Conservation (phyloP, 2,113 vertebrate genomes). For the Tichodroma muraria region DNA sequence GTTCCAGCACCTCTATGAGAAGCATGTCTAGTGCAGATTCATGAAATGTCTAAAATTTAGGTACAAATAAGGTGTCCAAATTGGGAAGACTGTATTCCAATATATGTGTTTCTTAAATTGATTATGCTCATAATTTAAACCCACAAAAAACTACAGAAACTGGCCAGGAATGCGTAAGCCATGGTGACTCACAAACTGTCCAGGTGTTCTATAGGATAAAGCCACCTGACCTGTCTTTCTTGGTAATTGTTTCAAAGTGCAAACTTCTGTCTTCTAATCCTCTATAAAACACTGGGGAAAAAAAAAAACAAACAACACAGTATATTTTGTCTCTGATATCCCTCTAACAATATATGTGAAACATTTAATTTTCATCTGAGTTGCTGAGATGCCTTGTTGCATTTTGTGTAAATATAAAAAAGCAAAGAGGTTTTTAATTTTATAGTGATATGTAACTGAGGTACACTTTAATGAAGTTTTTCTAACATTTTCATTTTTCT, state of each 20-base stretch:
- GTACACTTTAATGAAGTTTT: not conserved
- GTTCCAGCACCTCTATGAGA: not conserved
- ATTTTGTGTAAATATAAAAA: not conserved
- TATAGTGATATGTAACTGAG: not conserved
- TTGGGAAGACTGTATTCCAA: not conserved
- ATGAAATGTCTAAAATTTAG: not conserved
- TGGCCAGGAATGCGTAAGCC: not conserved
- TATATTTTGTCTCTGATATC: not conserved
- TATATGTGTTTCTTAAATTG: not conserved
- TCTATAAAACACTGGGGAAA: not conserved
- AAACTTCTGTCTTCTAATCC: not conserved
- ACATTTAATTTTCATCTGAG: not conserved
- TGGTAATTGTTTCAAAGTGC: not conserved
- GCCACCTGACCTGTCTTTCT: not conserved
- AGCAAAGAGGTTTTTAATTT: not conserved
- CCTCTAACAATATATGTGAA: not conserved
- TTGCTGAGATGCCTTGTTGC: not conserved
- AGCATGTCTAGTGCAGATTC: not conserved
- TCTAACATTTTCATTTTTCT: not conserved
- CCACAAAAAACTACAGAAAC: not conserved
- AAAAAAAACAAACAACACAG: not conserved
- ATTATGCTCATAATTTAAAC: not conserved
- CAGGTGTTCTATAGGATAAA: not conserved
- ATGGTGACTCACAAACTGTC: not conserved
- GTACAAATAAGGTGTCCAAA: not conserved